These are phyloP conservation scores for Neelides sp. DNA, from an alignment of 1,140 invertebrate genomes.

Conservation along the genomic window DNA sequence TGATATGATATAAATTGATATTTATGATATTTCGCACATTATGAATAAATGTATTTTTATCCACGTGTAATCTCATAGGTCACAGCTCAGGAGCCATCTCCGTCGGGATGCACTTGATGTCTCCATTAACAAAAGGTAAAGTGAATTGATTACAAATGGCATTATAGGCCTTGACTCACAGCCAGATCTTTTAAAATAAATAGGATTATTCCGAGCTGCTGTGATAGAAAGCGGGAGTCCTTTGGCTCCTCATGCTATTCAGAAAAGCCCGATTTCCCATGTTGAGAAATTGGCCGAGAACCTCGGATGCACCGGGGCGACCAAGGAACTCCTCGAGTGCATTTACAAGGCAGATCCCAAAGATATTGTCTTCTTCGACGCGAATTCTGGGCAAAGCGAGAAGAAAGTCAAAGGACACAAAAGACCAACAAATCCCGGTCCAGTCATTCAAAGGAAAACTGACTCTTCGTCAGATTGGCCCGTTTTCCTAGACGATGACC, in stretches of 20 bases:
- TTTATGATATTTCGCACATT: too few relatives aligned
- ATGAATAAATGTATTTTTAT: too few relatives aligned
- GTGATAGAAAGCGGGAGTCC: constrained; percentile 24
- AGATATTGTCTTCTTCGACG: constrained; percentile 23
- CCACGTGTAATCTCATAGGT: too few relatives aligned
- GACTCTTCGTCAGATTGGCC: too few relatives aligned
- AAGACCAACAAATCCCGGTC: constrained; percentile 25
- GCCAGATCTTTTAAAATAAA: neutral
- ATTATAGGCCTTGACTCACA: neutral
- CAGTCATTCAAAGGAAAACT: constrained; percentile 18
- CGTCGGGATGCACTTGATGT: constrained; percentile 79
- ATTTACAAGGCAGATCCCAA: constrained; percentile 20
- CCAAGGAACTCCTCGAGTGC: constrained; percentile 16
- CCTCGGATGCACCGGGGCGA: constrained; percentile 17
- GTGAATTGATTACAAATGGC: neutral
- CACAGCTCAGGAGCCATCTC: constrained; percentile 82
- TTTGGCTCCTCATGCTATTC: constrained; percentile 24
- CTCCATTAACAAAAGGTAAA: constrained; percentile 48
- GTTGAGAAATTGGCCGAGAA: constrained; percentile 19
- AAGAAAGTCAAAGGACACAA: constrained; percentile 20
- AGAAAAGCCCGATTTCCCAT: constrained; percentile 16
- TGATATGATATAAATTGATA: too few relatives aligned
- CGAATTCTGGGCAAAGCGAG: constrained; percentile 16
- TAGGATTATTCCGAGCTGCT: constrained; percentile 21
- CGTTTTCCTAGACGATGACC: too few relatives aligned